Conservation (phyloP, 64 coral and sea anemone species). For the Hydrozoanthus tunicans region DNA sequence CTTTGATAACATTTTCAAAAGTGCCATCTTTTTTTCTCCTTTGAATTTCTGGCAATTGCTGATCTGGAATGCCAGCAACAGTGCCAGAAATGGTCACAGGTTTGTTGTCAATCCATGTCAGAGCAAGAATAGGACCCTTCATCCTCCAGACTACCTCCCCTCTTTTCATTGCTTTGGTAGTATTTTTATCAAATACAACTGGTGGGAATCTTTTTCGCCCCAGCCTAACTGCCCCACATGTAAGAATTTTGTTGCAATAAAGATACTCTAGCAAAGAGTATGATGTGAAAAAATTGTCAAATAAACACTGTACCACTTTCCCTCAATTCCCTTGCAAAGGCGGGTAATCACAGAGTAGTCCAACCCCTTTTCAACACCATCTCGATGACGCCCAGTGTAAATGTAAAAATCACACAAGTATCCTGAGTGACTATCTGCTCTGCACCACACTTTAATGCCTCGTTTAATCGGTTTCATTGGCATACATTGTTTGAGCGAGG, state of each 20-base stretch:
- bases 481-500: not conserved
- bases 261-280: too few species aligned
- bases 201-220: not conserved
- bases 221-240: not conserved
- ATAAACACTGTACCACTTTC: not conserved
- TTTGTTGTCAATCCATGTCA: slow-evolving; percentile 33
- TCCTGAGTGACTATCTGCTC: not conserved
- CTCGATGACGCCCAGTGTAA: not conserved
- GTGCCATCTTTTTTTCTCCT: slow-evolving; percentile 41
- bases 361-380: not conserved
- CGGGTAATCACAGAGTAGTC: not conserved
- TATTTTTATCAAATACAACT: slow-evolving; percentile 10
- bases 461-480: not conserved
- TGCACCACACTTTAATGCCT: not conserved
- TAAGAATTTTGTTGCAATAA: too few species aligned
- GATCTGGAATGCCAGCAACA: not conserved
- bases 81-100: slow-evolving; percentile 6
- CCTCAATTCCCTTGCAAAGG: not conserved
- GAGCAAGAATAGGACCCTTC: slow-evolving; percentile 25
- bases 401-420: not conserved
- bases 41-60: not conserved
- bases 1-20: not conserved
- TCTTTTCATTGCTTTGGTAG: not conserved
- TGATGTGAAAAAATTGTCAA: too few species aligned
- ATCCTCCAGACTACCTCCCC: slow-evolving; percentile 15